Base-by-base conservation (phyloP, 1,140 invertebrate genomes). In the Bombus haemorrhoidalis region DNA sequence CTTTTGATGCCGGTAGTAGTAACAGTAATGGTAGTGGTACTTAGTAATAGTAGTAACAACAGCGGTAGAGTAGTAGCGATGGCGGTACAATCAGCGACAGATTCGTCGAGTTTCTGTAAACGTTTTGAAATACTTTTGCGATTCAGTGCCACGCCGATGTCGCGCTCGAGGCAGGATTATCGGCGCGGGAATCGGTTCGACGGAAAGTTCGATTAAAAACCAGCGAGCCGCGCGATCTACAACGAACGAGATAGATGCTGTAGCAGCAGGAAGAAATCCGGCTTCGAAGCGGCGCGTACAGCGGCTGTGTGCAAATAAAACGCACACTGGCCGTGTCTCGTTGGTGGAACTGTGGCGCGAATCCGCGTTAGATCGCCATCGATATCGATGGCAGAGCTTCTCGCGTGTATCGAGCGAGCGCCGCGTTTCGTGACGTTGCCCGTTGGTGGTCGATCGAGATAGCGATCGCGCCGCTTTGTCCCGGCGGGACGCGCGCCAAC, bases 391-490 rank as follows among this genome's bases (percentile, higher is more conserved):
- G 34, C 32, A 43, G 43, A 12, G 9, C 25, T n/a, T n/a, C 28
- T 41, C 13, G 53, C 34, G 75, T 59, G 37, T 59, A 62, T 37
- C 71, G 39, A 43, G 37, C 34, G n/a, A 53, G 18, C 18, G 18
- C 47, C 34, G 34, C 37, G 68, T 69, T 69, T 69, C 68, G 22
- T 69, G 37, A 4, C 37, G 68, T 62, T 39, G 34, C 5, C 68
- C 12, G 72, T 22, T 69, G 75, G 80, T 76, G 62, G 68, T 72
- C 80, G 87, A 77, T 86, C 75, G 64, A 32, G 66, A 68, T 68
- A 37, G 22, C 78, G 83, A 89, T 89, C 81, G 53, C 82, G 80
- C 18, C 34, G 76, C 82, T 66, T 88, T 89, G 88, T 83, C 83
- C 83, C 66, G 47, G 68, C 10, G 79, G 28, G 28, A 28, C 75